A percentile compares a stretch with the other conserved stretches of the same genome.
Conservation (phyloP, 1,140 invertebrate genomes). For the Paralvinella palmiformis region DNA sequence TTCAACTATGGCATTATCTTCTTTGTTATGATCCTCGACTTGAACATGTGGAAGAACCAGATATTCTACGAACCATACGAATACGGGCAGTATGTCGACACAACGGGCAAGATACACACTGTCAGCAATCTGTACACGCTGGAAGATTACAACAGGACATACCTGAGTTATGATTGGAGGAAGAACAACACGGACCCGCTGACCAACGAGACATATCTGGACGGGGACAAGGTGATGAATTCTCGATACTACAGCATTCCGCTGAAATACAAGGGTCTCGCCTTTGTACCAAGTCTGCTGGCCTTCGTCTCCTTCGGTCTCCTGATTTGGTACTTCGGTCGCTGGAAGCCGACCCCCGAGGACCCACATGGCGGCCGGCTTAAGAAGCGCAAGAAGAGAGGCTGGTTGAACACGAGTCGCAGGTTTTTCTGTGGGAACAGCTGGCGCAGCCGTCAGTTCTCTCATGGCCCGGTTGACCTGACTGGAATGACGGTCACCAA, state of each 20-base stretch:
- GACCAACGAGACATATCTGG: conserved; percentile 45
- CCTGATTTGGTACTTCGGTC: conserved; percentile 52
- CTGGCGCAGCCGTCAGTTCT: too few relatives aligned
- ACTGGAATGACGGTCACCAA: too few relatives aligned
- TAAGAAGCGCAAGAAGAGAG: conserved; percentile 32
- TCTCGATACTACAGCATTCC: conserved; percentile 53
- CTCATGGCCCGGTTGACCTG: too few relatives aligned
- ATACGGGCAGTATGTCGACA: conserved; percentile 54
- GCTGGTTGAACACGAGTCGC: too few relatives aligned
- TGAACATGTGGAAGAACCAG: conserved; percentile 62
- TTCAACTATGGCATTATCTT: conserved; percentile 59
- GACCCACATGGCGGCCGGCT: conserved; percentile 42
- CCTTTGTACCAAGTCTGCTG: conserved; percentile 50
- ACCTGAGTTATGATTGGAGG: conserved; percentile 49
- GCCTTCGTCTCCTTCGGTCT: conserved; percentile 51
- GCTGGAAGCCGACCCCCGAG: conserved; percentile 47
- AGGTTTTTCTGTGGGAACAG: too few relatives aligned
- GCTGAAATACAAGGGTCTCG: conserved; percentile 49
- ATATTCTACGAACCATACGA: conserved; percentile 55
- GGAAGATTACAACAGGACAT: conserved; percentile 39
- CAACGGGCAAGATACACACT: conserved; percentile 50
- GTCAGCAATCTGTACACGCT: conserved; percentile 47
- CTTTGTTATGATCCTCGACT: conserved; percentile 56
- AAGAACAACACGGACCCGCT: conserved; percentile 43
- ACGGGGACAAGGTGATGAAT: conserved; percentile 54